phyloP scores from a whole-genome alignment of 1,140 invertebrate species.

The Drosophila watanabei region DNA sequence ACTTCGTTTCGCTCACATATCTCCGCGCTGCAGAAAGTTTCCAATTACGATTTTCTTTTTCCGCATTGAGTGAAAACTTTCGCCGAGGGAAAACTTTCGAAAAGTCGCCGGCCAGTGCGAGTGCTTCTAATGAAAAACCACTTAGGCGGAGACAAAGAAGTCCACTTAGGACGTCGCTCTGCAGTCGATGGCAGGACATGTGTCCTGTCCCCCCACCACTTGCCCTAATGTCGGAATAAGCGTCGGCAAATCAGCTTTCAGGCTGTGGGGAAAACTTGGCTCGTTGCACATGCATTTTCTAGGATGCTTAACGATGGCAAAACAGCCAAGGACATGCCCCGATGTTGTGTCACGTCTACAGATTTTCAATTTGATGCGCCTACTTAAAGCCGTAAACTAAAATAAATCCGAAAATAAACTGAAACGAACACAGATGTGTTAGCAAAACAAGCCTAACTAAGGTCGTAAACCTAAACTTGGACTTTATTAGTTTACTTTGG shows the following conservation, averaged over 20 bases:
- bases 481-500: conserved; percentile 2
- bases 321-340: conserved; percentile 55
- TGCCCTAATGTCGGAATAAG: conserved; percentile 53
- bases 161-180: conserved; percentile 55
- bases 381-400: conserved; percentile 23
- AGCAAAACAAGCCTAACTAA: conserved; percentile 17
- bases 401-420: conserved; percentile 8
- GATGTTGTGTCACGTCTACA: conserved; percentile 52
- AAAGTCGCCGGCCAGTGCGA: conserved; percentile 30
- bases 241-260: conserved; percentile 9
- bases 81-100: conserved; percentile 28
- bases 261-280: conserved; percentile 33
- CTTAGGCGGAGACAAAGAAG: conserved; percentile 68
- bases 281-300: conserved; percentile 71
- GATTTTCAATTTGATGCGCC: conserved; percentile 65
- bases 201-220: conserved; percentile 14
- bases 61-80: conserved; percentile 53
- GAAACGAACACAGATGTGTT: conserved; percentile 9
- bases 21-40: conserved; percentile 52
- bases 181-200: conserved; percentile 26
- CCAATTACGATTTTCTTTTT: conserved; percentile 63
- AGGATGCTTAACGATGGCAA: conserved; percentile 63
- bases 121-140: conserved; percentile 75
- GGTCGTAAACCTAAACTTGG: conserved; percentile 3
- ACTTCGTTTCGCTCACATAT: conserved; percentile 30